Evolutionary conservation across 37 sponge, comb jelly and placozoan genomes (phyloP).

Genomic region (Halisarca cf. caerulea): DNA sequence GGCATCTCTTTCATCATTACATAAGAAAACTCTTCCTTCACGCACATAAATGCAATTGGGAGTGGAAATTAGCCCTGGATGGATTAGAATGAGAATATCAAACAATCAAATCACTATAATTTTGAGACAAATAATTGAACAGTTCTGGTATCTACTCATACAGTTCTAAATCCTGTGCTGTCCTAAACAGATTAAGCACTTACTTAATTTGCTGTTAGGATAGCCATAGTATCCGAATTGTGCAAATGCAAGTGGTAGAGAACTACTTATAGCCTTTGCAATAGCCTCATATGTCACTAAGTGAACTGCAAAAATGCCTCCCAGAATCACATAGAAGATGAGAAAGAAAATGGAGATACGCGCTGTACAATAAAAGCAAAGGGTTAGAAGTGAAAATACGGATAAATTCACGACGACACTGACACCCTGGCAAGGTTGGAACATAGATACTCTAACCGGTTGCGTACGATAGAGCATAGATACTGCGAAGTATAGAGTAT

Average conservation of each 20-base stretch:
- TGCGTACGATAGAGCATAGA: neutral
- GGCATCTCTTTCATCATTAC: neutral
- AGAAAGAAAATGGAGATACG: constrained; percentile 41
- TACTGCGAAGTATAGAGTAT: too few relatives aligned
- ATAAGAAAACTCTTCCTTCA: neutral
- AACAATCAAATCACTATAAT: too few relatives aligned
- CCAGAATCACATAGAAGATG: constrained; percentile 42
- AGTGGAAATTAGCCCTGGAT: constrained; percentile 1
- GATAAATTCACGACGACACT: neutral
- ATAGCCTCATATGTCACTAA: constrained; percentile 39
- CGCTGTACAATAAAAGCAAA: constrained; percentile 18
- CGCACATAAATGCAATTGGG: neutral
- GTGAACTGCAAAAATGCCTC: constrained; percentile 49
- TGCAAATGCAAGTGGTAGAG: constrained; percentile 59
- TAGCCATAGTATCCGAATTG: constrained; percentile 71
- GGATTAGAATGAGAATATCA: too few relatives aligned
- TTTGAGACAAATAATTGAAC: too few relatives aligned
- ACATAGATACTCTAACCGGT: too few relatives aligned
- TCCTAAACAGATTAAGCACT: too few relatives aligned
- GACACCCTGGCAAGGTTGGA: too few relatives aligned
- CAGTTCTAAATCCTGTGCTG: too few relatives aligned
- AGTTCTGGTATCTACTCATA: too few relatives aligned
- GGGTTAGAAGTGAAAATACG: neutral
- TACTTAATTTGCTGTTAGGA: constrained; percentile 70
- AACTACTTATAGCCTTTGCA: constrained; percentile 5